Percentiles rank a stretch among this genome's conserved stretches.
phyloP scores from a whole-genome alignment of 2,113 vertebrate species.

The Cyanoramphus novaezelandiae region DNA sequence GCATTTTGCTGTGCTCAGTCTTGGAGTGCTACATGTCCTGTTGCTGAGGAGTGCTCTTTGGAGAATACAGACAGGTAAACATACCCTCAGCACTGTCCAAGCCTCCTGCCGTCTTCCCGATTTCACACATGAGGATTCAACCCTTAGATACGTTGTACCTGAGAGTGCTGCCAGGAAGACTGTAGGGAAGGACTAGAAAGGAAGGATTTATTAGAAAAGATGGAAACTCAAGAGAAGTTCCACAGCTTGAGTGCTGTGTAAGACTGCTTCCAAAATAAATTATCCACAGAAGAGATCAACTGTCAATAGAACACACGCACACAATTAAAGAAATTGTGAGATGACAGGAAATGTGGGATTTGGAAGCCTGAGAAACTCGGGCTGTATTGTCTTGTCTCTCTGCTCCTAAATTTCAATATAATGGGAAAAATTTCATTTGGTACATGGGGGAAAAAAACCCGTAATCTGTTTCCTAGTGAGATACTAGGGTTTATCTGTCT shows the following conservation, averaged over 20 bases:
- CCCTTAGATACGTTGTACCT: neutral
- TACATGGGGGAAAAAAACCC: accelerated
- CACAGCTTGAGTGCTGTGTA: neutral
- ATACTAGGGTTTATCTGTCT: neutral
- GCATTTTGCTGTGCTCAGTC: neutral
- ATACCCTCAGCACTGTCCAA: neutral
- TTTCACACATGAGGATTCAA: neutral
- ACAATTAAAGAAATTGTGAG: neutral
- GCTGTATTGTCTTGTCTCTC: neutral
- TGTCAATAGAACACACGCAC: neutral
- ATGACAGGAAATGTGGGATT: neutral
- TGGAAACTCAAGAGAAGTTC: neutral
- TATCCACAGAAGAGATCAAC: neutral
- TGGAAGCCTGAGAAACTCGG: neutral
- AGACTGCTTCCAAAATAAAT: neutral
- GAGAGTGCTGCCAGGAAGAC: neutral
- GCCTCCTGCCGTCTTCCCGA: neutral
- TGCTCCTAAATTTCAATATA: neutral
- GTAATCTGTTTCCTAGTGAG: neutral
- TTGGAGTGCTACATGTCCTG: neutral
- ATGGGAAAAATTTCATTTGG: neutral
- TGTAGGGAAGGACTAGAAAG: neutral
- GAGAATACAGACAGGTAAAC: neutral
- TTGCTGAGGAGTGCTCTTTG: neutral
- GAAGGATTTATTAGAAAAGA: neutral